These are phyloP conservation scores for Allobates femoralis DNA, from an alignment of 2,797 vertebrate genomes.

Conservation along the genomic window DNA sequence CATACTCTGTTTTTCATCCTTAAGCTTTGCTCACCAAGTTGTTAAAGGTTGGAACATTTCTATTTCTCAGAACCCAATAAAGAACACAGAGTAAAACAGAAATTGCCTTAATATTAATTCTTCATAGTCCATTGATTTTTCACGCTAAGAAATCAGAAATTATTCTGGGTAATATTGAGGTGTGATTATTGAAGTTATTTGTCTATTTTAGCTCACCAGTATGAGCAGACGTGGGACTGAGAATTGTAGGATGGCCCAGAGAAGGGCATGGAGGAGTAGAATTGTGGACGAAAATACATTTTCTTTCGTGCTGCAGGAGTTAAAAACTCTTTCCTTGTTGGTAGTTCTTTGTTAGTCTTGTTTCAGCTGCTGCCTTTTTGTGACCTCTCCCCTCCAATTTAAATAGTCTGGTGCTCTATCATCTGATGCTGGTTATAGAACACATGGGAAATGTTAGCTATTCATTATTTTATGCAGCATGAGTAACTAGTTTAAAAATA, in stretches of 20 bases:
- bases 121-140: constrained; percentile 20
- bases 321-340: no score
- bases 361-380: no score
- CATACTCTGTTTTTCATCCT: not conserved
- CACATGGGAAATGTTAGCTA: no score
- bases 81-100: not conserved
- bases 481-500: no score
- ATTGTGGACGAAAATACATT: not conserved
- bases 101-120: constrained; percentile 9
- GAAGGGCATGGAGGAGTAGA: not conserved
- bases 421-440: no score
- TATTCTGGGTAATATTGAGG: not conserved
- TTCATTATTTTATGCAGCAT: no score
- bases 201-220: not conserved
- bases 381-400: no score
- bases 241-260: not conserved
- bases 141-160: not conserved
- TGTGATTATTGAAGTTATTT: not conserved
- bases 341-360: no score
- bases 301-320: no score
- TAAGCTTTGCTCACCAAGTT: not conserved
- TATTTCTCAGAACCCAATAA: not conserved
- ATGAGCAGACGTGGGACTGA: not conserved
- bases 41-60: constrained; percentile 25
- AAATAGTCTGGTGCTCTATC: no score